These are phyloP conservation scores for Smithornis capensis DNA, from an alignment of 2,113 vertebrate species.

Conservation along the genomic window DNA sequence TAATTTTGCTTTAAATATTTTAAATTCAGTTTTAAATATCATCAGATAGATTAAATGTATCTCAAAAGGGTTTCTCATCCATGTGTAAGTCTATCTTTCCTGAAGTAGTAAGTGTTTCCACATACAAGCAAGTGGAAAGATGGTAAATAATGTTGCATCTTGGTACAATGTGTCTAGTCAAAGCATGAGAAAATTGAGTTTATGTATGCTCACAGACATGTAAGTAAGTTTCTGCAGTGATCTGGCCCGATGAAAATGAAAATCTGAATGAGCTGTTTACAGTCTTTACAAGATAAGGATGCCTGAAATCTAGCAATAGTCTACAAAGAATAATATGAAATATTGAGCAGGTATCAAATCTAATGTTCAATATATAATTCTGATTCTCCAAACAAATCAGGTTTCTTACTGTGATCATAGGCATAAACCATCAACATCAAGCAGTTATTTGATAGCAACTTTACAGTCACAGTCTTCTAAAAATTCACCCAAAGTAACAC, in stretches of 20 bases:
- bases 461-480: background rate
- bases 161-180: background rate
- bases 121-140: background rate
- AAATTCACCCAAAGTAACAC: background rate
- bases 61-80: background rate
- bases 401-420: background rate
- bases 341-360: background rate
- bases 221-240: background rate
- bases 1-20: background rate
- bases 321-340: background rate
- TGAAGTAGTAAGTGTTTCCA: background rate
- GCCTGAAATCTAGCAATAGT: background rate
- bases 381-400: background rate
- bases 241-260: background rate
- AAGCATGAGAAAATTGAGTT: background rate
- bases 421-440: background rate
- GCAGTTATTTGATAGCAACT: background rate
- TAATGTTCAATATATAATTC: slow-evolving; percentile 4
- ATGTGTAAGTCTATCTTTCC: background rate
- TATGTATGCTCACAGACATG: background rate
- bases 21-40: background rate
- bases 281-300: background rate
- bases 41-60: background rate
- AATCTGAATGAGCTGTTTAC: background rate
- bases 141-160: background rate